These are phyloP conservation scores for Cromileptes altivelis DNA, from an alignment of 2,113 vertebrate species.

Conservation along the genomic window DNA sequence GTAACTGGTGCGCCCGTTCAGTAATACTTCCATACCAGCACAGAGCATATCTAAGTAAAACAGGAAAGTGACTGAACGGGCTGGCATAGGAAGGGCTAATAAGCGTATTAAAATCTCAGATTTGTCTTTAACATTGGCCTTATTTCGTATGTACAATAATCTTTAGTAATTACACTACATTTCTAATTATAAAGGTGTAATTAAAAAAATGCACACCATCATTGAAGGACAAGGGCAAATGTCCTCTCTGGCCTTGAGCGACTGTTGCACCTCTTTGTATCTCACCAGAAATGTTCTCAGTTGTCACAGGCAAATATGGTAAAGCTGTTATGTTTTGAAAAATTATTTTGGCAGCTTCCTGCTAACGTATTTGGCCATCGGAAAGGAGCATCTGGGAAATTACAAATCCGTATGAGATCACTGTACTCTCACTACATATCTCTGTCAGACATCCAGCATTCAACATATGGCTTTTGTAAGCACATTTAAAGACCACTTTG, in stretches of 20 bases:
- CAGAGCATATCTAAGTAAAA: no score
- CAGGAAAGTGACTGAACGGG: no score
- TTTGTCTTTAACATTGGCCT: no score
- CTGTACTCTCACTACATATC: constrained; percentile 36
- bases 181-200: background rate
- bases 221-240: background rate
- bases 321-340: constrained; percentile 45
- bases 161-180: background rate
- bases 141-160: background rate
- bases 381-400: constrained; percentile 61
- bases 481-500: constrained; percentile 33
- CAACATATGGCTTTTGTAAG: constrained; percentile 68
- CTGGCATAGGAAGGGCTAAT: no score
- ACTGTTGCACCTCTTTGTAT: background rate
- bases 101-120: no score
- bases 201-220: background rate
- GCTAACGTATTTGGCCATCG: constrained; percentile 43
- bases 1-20: no score
- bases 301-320: constrained; percentile 12
- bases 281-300: constrained; percentile 19
- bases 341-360: constrained; percentile 42
- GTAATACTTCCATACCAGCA: no score
- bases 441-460: constrained; percentile 56
- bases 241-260: background rate
- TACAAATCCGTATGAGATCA: constrained; percentile 50